phyloP scores from a whole-genome alignment of 2,113 vertebrate species.

The Notechis scutatus region DNA sequence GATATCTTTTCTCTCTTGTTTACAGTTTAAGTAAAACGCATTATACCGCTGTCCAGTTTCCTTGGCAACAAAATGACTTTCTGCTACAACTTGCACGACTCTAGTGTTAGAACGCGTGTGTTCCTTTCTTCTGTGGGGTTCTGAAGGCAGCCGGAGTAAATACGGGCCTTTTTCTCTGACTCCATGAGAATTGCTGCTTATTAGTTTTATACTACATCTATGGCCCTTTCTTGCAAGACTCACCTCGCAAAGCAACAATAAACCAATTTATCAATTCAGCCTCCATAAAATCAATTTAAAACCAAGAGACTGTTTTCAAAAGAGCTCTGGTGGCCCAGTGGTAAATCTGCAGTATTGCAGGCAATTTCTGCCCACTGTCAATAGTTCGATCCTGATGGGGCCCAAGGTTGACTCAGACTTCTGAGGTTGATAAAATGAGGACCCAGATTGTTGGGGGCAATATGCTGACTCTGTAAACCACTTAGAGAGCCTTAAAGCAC shows the following conservation, averaged over 20 bases:
- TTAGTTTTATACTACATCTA: background rate
- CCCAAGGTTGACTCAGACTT: background rate
- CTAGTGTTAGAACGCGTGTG: slow-evolving; percentile 53
- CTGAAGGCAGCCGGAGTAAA: slow-evolving; percentile 50
- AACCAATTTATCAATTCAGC: background rate
- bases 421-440: no score
- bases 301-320: background rate
- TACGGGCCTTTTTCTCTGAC: slow-evolving; percentile 47
- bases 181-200: slow-evolving; percentile 2
- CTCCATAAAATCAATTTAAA: background rate
- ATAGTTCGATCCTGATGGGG: background rate
- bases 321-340: background rate
- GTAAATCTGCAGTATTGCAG: background rate
- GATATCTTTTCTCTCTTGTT: slow-evolving; percentile 17
- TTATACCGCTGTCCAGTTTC: slow-evolving; percentile 57
- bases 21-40: slow-evolving; percentile 38
- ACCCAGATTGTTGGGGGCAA: no score
- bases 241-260: background rate
- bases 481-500: no score
- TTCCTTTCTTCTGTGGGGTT: slow-evolving; percentile 48
- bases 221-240: background rate
- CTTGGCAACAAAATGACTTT: slow-evolving; percentile 69
- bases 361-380: background rate
- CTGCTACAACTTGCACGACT: slow-evolving; percentile 57
- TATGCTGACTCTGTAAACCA: no score